Percentiles rank a stretch among this genome's conserved stretches.
Conservation (phyloP, 2,888 invertebrate genomes). For the Orthonevra nobilis region DNA sequence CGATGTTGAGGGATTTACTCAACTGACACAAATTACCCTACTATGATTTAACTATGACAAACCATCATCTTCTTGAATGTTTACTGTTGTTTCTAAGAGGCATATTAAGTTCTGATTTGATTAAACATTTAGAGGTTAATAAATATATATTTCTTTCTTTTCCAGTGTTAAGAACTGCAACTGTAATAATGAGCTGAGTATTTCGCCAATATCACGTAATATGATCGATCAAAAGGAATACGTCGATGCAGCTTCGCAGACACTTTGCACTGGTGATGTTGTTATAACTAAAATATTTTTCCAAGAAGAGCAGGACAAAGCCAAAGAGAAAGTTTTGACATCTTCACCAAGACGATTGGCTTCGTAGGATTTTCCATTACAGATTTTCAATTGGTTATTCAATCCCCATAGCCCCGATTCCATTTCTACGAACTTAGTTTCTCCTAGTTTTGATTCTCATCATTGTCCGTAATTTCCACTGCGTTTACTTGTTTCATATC, state of each 20-base stretch:
- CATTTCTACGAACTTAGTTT: conserved; percentile 21
- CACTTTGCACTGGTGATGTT: conserved; percentile 94
- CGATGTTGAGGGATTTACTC: too few relatives aligned
- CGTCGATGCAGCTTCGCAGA: conserved; percentile 87
- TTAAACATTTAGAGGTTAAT: too few relatives aligned
- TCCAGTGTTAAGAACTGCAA: conserved; percentile 78
- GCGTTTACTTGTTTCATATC: conserved; percentile 18
- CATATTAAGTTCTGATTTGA: too few relatives aligned
- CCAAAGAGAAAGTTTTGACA: conserved; percentile 81
- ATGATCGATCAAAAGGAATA: conserved; percentile 74
- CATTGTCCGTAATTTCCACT: conserved; percentile 16
- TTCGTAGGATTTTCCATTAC: conserved; percentile 19
- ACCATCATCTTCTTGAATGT: too few relatives aligned
- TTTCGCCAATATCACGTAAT: conserved; percentile 72
- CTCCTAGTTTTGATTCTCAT: conserved; percentile 30
- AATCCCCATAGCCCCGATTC: conserved; percentile 20
- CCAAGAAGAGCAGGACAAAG: conserved; percentile 82
- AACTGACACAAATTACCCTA: too few relatives aligned
- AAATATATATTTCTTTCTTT: too few relatives aligned
- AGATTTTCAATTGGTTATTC: background rate
- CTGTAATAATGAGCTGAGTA: conserved; percentile 77
- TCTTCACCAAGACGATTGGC: conserved; percentile 81
- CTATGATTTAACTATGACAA: too few relatives aligned
- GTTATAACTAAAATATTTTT: conserved; percentile 92
- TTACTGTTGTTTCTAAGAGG: too few relatives aligned